Conservation (phyloP, 2,113 vertebrate species). For the Alexandromys fortis region DNA sequence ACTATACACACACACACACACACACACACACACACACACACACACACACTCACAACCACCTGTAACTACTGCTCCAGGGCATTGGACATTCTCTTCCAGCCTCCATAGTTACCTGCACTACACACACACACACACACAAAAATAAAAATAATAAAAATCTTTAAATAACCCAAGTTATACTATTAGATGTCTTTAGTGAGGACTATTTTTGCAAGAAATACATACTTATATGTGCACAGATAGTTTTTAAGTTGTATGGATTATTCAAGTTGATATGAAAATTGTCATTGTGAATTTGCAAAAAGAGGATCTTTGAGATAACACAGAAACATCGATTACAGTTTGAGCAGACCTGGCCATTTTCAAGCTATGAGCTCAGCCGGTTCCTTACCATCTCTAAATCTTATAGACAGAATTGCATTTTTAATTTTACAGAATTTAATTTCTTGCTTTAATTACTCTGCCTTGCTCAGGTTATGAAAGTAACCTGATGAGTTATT, state of each 20-base stretch:
- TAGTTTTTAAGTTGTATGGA: conserved; percentile 21
- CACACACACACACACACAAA: too few species aligned
- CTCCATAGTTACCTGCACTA: too few species aligned
- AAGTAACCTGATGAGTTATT: conserved; percentile 79
- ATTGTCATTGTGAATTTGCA: conserved; percentile 52
- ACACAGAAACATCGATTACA: background rate
- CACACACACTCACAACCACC: too few species aligned
- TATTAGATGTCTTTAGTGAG: conserved; percentile 42
- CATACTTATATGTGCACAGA: background rate
- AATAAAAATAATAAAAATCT: background rate
- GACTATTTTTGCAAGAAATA: conserved; percentile 39
- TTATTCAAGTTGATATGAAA: conserved; percentile 54
- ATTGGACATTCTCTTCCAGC: too few species aligned
- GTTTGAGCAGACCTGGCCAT: conserved; percentile 36
- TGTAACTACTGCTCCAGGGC: too few species aligned
- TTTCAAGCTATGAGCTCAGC: conserved; percentile 43
- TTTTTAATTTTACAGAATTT: conserved; percentile 76
- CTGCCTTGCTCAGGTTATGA: conserved; percentile 68
- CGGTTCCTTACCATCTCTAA: conserved; percentile 50
- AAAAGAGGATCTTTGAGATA: conserved; percentile 40
- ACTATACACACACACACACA: background rate
- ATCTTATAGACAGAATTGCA: conserved; percentile 66
- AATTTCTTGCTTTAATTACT: conserved; percentile 76
- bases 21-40: background rate
- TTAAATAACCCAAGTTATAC: background rate